Evolutionary conservation across 2,888 invertebrate genomes (phyloP), one percentile per base, ranked within the genome.

Genomic region (Metalampra italica): DNA sequence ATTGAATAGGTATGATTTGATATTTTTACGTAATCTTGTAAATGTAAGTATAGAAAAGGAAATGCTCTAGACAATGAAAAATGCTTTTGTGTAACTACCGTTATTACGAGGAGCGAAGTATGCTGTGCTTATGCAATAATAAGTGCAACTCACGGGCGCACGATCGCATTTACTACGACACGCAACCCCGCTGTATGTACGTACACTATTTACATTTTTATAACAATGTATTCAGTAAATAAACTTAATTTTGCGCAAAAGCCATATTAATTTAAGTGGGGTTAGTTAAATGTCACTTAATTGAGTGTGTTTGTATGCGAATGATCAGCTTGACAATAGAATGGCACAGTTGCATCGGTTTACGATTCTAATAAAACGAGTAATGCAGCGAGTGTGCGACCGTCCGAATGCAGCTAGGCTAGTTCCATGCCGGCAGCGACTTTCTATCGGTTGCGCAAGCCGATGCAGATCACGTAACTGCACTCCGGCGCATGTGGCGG

Each of bases 401-500:
- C 77, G 80, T 74, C 78, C 77, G 75, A 84, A 67, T 86, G 83
- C 86, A 85, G 78, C 76, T 75, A 86, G 84, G 78, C 76, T 75
- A 73, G 75, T 66, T 72, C 74, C 75, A 66, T 68, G 68, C 58
- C 68, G 73, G 64, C 66, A 71, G 74, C 73, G 80, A 87, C 88
- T 89, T 89, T 88, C 88, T 88, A 87, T 78, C 62, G 68, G 71
- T 88, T 88, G 82, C 84, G 86, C 78, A 88, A 88, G 69, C 61
- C 78, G 75, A 79, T 86, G 86, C 84, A 82, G 82, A 84, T 86
- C 87, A 87, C 86, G 89, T 88, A 89, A 88, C 84, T 79, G 78
- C 79, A 81, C 78, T 76, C 75, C 64, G 66, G 67, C 68, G 75
- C 79, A 80, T 81, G 75, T 78, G 78, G 80, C 88, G 87, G 88